Base-by-base conservation (phyloP, 1,140 invertebrate species). In the Macrotrachela quadricornifera region DNA sequence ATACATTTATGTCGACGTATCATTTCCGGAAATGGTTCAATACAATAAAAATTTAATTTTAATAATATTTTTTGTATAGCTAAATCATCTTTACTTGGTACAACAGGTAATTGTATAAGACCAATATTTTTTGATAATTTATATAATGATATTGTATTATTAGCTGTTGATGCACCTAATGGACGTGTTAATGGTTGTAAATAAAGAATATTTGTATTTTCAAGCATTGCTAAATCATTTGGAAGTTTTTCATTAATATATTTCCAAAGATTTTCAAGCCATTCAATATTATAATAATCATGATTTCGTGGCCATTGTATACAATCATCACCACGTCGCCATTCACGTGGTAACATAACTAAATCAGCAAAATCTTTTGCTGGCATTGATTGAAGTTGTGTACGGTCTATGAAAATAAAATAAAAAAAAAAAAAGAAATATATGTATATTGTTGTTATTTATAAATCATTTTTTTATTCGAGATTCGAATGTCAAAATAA, bases 301-400 rank as follows among this genome's bases (percentile, higher is more conserved):
- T 54, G 46, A 15, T 41, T 42, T 36, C 40, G 17, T 13, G 53
- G 38, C 53, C 53, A 54, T 36, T 38, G 15, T 14, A 54, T 49
- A 40, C 37, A 43, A 37, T 49, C 48, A 12, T 54, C 53, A 38
- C 46, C 48, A 9, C 16, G 37, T 12, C 47, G 38, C 53, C 53
- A 54, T 30, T 54, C 53, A 18, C 48, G 48, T 8, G 53, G 53
- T 30, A 54, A 45, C 17, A 38, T 50, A n/a, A 54, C 48, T 17
- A 54, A 39, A 30, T 54, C 53, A 18, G 37, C 42, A 16, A 54
- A 37, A 30, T 54, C 53, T 10, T 37, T 46, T 18, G 42, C 53
- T 10, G 53, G 42, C 21, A 54, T 54, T 46, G 46, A 49, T 46
- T 54, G 46, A 36, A 54, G 15, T 43, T 54, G 53, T 43, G 53